Evolutionary conservation across 2,113 vertebrate species (phyloP), one percentile per base, ranked within the genome.

Genomic region (Trichomycterus rosablanca): DNA sequence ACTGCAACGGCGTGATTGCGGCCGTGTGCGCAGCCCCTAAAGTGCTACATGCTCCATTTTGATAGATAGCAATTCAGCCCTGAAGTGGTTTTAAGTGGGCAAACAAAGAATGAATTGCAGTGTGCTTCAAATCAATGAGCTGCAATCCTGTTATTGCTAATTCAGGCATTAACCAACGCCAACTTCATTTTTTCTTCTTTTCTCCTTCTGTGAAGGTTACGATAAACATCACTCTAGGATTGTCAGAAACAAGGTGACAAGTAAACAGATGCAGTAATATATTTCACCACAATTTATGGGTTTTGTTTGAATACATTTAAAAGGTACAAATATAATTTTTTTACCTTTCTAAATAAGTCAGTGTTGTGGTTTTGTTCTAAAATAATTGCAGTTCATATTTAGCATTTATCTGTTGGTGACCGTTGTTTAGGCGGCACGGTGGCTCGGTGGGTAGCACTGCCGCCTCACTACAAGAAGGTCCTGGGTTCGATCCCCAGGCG

Each of bases 41-140:
- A 71, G 32, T 48, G 45, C 42, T 24, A 52, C 39, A 49, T 54
- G 49, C 35, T 52, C 34, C 22, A 39, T 63, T 63, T 39, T 64
- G 52, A 59, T 14, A 50, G 55, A 63, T 34, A 54, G 55, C 23
- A 61, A 64, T 64, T 63, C 50, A 59, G 64, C 48, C 42, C 51
- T 63, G 54, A 54, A 59, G 54, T 63, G 66, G 59, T 67, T 72
- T 40, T 67, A 63, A 63, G 61, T 59, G 62, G 70, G 54, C 65
- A 63, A 72, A 59, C 65, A 56, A 34, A 52, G 28, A 51, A 72
- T 59, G 55, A 72, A 72, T 72, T 63, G 65, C 45, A 16, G 18
- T 50, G 44, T 34, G 54, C 70, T 63, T 59, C 51, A 64, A 67
- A 72, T 40, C 59, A 72, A 72, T 63, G 59, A 65, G 48, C 15